Conservation (phyloP, 2,113 vertebrate genomes). For the Leuciscus idus region DNA sequence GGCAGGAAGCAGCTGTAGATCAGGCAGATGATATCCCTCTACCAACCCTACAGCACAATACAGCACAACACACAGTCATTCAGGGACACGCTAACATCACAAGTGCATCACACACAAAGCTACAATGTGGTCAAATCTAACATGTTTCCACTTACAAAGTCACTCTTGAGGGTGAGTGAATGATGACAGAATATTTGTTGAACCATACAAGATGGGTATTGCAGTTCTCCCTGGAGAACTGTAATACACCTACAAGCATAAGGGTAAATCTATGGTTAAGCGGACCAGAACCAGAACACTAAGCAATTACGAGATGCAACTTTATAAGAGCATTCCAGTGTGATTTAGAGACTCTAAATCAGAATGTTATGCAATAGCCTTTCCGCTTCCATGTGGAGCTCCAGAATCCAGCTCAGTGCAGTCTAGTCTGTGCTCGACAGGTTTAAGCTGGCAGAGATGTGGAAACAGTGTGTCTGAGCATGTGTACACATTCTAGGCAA, state of each 20-base stretch:
- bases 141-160: neutral
- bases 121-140: slow-evolving; percentile 15
- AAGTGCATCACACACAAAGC: neutral
- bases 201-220: neutral
- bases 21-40: slow-evolving; percentile 27
- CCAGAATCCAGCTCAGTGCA: slow-evolving; percentile 18
- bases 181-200: neutral
- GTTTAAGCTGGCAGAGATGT: slow-evolving; percentile 36
- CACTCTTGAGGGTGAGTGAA: neutral
- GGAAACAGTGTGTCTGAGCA: slow-evolving; percentile 23
- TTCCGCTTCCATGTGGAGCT: slow-evolving; percentile 36
- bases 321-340: slow-evolving; percentile 32
- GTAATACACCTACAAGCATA: neutral
- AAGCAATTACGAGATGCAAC: neutral
- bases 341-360: slow-evolving; percentile 36
- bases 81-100: neutral
- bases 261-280: neutral
- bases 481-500: slow-evolving; percentile 9
- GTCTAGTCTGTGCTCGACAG: slow-evolving; percentile 43
- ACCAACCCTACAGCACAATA: slow-evolving; percentile 62
- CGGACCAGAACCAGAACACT: neutral
- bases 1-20: slow-evolving; percentile 60
- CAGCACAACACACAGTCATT: slow-evolving; percentile 27
- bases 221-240: neutral
- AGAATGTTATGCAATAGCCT: slow-evolving; percentile 49